A percentile compares a stretch with the other conserved stretches of the same genome.
phyloP scores from a whole-genome alignment of 2,797 vertebrate species.

The Falco concolor region DNA sequence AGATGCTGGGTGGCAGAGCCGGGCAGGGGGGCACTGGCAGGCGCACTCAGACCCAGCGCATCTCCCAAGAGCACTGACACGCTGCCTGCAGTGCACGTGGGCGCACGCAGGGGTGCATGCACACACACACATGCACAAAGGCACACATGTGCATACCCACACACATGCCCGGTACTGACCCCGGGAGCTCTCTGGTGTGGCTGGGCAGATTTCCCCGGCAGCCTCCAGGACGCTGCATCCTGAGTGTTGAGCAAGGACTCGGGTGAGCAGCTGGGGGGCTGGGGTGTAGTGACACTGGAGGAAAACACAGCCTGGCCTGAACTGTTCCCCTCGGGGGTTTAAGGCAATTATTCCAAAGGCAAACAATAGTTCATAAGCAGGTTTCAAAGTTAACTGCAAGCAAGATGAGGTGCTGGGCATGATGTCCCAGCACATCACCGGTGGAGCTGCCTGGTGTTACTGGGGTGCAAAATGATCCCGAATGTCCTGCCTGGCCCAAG shows the following conservation, averaged over 20 bases:
- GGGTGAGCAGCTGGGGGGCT: not conserved
- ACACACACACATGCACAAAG: not conserved
- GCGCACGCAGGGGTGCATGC: not conserved
- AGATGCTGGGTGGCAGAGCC: too few relatives aligned
- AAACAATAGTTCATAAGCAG: not conserved
- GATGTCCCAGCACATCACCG: accelerated
- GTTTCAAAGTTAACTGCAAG: not conserved
- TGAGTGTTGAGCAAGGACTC: accelerated
- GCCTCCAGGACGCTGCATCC: accelerated
- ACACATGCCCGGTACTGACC: not conserved
- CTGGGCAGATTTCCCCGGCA: not conserved
- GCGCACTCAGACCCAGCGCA: not conserved
- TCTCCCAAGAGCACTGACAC: not conserved
- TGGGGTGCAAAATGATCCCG: not conserved
- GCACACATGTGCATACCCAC: not conserved
- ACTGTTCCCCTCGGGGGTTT: not conserved
- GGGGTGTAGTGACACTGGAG: not conserved
- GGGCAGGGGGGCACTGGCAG: too few relatives aligned
- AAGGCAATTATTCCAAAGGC: not conserved
- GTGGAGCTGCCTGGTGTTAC: not conserved
- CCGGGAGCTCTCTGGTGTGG: too few relatives aligned
- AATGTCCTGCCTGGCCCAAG: not conserved
- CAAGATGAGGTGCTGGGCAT: too few relatives aligned
- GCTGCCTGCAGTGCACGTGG: not conserved
- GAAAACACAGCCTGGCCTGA: not conserved